phyloP scores from a whole-genome alignment of 2,888 invertebrate species.

The Tupiocoris notatus region DNA sequence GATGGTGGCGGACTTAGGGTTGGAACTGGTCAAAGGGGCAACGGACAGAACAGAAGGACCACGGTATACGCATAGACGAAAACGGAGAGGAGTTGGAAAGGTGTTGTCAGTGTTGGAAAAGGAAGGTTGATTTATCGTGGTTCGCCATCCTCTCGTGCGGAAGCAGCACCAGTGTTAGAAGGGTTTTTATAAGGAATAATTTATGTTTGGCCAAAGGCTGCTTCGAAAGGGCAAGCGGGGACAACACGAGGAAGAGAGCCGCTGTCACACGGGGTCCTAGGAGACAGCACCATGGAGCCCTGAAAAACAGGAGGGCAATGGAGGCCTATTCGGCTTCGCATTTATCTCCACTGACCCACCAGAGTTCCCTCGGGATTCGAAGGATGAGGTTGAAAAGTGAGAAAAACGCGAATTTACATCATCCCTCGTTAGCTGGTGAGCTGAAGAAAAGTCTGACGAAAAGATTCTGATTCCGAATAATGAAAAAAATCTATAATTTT shows the following conservation, averaged over 20 bases:
- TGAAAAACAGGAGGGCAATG: neutral
- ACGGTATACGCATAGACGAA: neutral
- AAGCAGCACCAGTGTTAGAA: conserved; percentile 9
- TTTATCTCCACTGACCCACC: too few relatives aligned
- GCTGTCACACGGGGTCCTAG: neutral
- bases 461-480: too few relatives aligned
- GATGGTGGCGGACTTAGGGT: neutral
- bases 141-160: neutral
- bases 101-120: neutral
- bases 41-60: neutral
- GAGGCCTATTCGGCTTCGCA: neutral
- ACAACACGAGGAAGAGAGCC: neutral
- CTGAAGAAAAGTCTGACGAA: too few relatives aligned
- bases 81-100: neutral
- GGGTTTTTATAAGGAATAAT: conserved; percentile 40
- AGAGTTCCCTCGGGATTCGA: too few relatives aligned
- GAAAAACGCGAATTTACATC: too few relatives aligned
- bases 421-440: too few relatives aligned
- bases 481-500: too few relatives aligned
- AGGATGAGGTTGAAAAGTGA: too few relatives aligned
- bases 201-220: conserved; percentile 19
- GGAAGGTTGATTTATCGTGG: neutral
- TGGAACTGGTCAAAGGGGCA: neutral
- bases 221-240: neutral
- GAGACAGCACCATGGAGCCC: neutral